phyloP scores from a whole-genome alignment of 2,113 vertebrate genomes.

The Poecilia latipinna region DNA sequence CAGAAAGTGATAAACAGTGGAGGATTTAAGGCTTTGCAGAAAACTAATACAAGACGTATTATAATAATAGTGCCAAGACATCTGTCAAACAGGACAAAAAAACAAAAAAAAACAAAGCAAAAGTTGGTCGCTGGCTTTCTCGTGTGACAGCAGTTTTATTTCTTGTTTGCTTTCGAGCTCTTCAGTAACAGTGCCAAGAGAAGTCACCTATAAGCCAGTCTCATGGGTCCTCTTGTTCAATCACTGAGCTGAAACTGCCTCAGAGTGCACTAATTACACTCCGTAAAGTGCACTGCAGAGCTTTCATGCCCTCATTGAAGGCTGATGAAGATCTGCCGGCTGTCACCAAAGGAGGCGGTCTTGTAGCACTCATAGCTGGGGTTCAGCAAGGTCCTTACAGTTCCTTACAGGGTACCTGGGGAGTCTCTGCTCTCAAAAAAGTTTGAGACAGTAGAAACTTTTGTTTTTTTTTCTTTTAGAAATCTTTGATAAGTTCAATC shows the following conservation, averaged over 20 bases:
- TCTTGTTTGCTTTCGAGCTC: slow-evolving; percentile 38
- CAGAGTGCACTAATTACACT: slow-evolving; percentile 60
- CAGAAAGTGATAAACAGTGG: too few species aligned
- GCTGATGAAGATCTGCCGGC: slow-evolving; percentile 56
- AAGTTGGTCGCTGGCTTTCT: slow-evolving; percentile 9
- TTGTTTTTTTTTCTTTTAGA: not conserved
- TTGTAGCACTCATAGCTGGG: slow-evolving; percentile 11
- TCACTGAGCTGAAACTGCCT: slow-evolving; percentile 59
- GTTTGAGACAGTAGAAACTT: too few species aligned
- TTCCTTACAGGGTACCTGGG: not conserved
- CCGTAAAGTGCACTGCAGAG: slow-evolving; percentile 57
- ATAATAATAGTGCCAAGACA: slow-evolving; percentile 33
- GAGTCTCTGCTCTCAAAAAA: not conserved
- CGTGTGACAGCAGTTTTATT: slow-evolving; percentile 42
- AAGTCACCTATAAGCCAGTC: slow-evolving; percentile 45
- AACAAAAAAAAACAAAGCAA: not conserved
- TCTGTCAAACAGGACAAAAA: not conserved
- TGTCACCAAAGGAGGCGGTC: slow-evolving; percentile 40
- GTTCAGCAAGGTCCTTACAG: not conserved
- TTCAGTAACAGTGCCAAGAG: slow-evolving; percentile 37
- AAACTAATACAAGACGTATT: slow-evolving; percentile 84
- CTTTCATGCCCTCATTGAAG: slow-evolving; percentile 46
- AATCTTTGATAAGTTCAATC: not conserved
- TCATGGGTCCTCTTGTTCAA: slow-evolving; percentile 64
- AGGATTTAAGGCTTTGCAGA: slow-evolving; percentile 71